Evolutionary conservation across 2,797 vertebrate genomes (phyloP).

Genomic region (Chromis chromis): DNA sequence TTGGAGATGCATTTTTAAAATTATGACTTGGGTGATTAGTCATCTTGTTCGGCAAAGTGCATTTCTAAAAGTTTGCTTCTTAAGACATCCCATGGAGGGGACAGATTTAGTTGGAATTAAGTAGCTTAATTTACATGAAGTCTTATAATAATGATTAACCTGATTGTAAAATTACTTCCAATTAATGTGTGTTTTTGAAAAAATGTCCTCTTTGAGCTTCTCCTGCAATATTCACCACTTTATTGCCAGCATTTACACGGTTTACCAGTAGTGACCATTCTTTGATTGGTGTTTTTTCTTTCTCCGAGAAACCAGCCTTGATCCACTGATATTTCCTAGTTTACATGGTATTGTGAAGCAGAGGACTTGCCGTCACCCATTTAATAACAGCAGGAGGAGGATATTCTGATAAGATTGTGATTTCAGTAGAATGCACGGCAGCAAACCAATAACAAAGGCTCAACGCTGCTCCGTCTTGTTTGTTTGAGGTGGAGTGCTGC

Average conservation of each 20-base stretch:
- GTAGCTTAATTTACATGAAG: conserved; percentile 2
- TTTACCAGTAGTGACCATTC: not conserved
- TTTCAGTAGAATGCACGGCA: conserved; percentile 16
- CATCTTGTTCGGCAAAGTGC: conserved; percentile 1
- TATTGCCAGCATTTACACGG: not conserved
- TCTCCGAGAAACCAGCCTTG: not conserved
- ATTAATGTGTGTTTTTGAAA: too few relatives aligned
- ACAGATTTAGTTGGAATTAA: not conserved
- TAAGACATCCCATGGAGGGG: conserved; percentile 2
- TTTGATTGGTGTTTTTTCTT: not conserved
- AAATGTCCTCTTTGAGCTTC: too few relatives aligned
- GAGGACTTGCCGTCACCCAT: not conserved
- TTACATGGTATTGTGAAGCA: not conserved
- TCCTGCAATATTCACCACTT: too few relatives aligned
- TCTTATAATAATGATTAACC: not conserved
- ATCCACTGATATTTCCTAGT: conserved; percentile 16
- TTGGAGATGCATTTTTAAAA: conserved; percentile 24
- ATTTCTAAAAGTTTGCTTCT: conserved; percentile 20
- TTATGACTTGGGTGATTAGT: conserved; percentile 2
- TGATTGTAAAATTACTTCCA: not conserved
- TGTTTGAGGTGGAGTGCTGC: not conserved
- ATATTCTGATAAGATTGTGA: conserved; percentile 21
- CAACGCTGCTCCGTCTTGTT: not conserved
- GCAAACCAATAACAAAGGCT: conserved; percentile 18
- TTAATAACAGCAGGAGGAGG: conserved; percentile 25